These are phyloP conservation scores for Cataglyphis cursor DNA, from an alignment of 2,888 invertebrate genomes.

Conservation along the genomic window DNA sequence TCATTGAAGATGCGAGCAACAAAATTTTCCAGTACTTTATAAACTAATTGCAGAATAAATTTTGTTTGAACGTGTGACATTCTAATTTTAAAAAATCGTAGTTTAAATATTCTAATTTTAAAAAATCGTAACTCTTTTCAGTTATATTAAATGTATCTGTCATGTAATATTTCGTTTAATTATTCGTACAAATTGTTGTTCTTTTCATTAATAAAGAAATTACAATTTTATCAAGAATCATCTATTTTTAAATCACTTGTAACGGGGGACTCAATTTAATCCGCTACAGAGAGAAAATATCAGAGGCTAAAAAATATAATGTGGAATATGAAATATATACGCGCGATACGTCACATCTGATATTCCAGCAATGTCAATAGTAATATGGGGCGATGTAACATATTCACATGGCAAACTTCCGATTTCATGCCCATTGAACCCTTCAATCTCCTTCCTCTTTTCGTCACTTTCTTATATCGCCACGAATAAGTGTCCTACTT, in stretches of 20 bases:
- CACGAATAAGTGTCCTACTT: constrained; percentile 1
- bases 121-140: background rate
- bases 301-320: constrained; percentile 17
- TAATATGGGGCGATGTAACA: constrained; percentile 24
- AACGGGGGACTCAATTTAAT: too few species aligned
- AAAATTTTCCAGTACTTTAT: background rate
- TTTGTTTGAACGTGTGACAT: background rate
- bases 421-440: constrained; percentile 26
- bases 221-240: background rate
- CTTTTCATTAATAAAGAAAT: background rate
- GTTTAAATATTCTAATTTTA: background rate
- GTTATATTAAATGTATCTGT: background rate
- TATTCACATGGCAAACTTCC: constrained; percentile 12
- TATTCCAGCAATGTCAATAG: constrained; percentile 30
- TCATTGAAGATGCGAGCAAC: constrained; percentile 6
- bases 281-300: background rate
- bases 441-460: constrained; percentile 21
- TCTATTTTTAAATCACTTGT: too few species aligned
- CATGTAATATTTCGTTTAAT: background rate
- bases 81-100: background rate
- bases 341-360: background rate
- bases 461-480: constrained; percentile 11
- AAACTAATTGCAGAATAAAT: background rate
- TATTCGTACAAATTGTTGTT: background rate
- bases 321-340: background rate